Evolutionary conservation across 1,140 invertebrate species (phyloP).

Genomic region (Drepana arcuata): DNA sequence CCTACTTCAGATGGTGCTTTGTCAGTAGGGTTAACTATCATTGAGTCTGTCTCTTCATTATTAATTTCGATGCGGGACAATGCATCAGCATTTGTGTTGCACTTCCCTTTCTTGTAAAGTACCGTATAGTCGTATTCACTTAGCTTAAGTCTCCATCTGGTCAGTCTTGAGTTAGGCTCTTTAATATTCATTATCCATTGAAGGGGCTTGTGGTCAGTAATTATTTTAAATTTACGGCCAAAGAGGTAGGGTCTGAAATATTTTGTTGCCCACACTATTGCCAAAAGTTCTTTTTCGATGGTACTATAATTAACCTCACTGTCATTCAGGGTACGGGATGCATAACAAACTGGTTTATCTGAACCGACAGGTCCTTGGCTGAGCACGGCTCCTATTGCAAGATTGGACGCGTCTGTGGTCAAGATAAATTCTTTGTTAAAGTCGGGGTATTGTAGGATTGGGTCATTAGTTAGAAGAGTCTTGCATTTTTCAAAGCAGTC

Average conservation of each 20-base stretch:
- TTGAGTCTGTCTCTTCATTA: constrained; percentile 5
- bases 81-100: constrained; percentile 5
- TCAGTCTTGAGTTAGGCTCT: constrained; percentile 6
- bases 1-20: constrained; percentile 1
- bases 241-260: constrained; percentile 4
- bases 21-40: constrained; percentile 1
- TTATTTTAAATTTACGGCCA: no score
- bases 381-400: no score
- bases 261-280: constrained; percentile 2
- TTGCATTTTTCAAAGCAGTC: constrained; percentile 11
- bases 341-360: constrained; percentile 11
- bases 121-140: constrained; percentile 5
- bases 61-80: constrained; percentile 5
- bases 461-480: no score
- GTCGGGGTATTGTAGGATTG: constrained; percentile 8
- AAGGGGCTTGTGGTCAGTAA: constrained; percentile 5
- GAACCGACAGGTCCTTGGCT: constrained; percentile 9
- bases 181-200: constrained; percentile 6
- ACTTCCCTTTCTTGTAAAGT: constrained; percentile 4
- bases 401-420: constrained; percentile 9
- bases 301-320: no score
- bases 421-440: constrained; percentile 10
- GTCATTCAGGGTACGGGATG: constrained; percentile 10
- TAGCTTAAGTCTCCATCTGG: constrained; percentile 8
- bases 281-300: not conserved